phyloP scores from a whole-genome alignment of 1,140 invertebrate genomes.

The Bombyx mandarina region DNA sequence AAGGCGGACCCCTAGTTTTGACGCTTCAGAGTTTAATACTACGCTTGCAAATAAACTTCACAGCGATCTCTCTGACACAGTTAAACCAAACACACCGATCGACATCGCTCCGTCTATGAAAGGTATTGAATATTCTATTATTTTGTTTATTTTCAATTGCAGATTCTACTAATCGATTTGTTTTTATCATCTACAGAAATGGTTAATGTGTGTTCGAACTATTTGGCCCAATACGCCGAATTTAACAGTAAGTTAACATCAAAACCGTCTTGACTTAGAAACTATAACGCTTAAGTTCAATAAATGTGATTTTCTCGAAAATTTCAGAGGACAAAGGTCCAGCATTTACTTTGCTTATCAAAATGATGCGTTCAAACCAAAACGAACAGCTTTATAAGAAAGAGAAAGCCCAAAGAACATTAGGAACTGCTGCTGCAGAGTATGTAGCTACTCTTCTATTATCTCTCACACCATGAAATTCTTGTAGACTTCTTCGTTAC shows the following conservation, averaged over 20 bases:
- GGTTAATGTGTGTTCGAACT: constrained; percentile 40
- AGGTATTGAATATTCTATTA: constrained; percentile 17
- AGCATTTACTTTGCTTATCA: constrained; percentile 35
- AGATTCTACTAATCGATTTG: not conserved
- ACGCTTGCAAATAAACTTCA: constrained; percentile 28
- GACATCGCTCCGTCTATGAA: constrained; percentile 35
- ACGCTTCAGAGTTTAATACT: constrained; percentile 36
- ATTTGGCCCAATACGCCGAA: constrained; percentile 45
- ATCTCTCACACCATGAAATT: not conserved
- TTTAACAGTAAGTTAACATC: constrained; percentile 36
- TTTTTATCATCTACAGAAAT: constrained; percentile 34
- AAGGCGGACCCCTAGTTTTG: constrained; percentile 32
- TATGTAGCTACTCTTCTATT: constrained; percentile 15
- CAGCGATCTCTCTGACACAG: constrained; percentile 21
- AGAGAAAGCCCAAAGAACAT: constrained; percentile 27
- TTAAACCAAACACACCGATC: constrained; percentile 25
- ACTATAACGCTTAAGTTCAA: not conserved
- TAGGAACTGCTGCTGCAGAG: constrained; percentile 35
- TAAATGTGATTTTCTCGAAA: not conserved
- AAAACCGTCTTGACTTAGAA: no score
- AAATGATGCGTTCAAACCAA: constrained; percentile 33
- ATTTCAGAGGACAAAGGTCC: constrained; percentile 53
- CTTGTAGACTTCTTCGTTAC: not conserved
- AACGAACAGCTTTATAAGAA: constrained; percentile 33
- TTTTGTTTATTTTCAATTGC: no score